Conservation (phyloP, 2,797 vertebrate species). For the Ctenopoma kingsleyae region DNA sequence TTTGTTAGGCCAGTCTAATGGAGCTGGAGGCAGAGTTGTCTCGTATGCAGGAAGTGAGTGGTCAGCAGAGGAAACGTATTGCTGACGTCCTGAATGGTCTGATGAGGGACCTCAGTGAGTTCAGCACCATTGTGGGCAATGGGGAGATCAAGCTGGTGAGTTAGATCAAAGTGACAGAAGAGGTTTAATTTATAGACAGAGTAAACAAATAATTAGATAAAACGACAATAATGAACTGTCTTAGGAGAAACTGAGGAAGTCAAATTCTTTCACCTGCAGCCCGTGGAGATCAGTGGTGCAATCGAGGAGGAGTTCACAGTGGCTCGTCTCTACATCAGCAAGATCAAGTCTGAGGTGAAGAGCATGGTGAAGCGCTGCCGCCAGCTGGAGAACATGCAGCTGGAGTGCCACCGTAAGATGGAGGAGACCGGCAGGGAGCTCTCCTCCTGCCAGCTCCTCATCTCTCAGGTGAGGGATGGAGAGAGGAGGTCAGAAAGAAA, state of each 20-base stretch:
- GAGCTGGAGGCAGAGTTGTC: constrained; percentile 93
- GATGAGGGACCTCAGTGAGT: constrained; percentile 96
- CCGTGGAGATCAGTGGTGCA: constrained; percentile 94
- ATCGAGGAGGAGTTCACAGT: constrained; percentile 97
- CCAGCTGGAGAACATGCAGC: constrained; percentile 93
- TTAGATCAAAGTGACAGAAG: background rate
- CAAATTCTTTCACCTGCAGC: constrained; percentile 82
- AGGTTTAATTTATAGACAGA: background rate
- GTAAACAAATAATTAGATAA: too few species aligned
- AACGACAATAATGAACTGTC: background rate
- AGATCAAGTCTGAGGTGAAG: constrained; percentile 98
- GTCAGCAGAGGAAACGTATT: constrained; percentile 94
- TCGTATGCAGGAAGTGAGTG: constrained; percentile 93
- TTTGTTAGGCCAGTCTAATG: constrained; percentile 88
- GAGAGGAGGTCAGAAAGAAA: background rate
- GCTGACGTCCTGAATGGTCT: constrained; percentile 96
- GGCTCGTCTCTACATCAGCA: constrained; percentile 95
- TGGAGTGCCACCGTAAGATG: constrained; percentile 97
- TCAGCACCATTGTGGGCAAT: constrained; percentile 94
- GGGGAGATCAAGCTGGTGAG: constrained; percentile 96
- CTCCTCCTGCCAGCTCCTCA: constrained; percentile 95
- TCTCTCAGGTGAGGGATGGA: constrained; percentile 87
- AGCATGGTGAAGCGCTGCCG: constrained; percentile 96
- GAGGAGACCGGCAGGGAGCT: constrained; percentile 94
- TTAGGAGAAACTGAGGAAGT: too few species aligned